These are phyloP conservation scores for Aphaenogaster floridana DNA, from an alignment of 1,140 invertebrate genomes.

Conservation along the genomic window DNA sequence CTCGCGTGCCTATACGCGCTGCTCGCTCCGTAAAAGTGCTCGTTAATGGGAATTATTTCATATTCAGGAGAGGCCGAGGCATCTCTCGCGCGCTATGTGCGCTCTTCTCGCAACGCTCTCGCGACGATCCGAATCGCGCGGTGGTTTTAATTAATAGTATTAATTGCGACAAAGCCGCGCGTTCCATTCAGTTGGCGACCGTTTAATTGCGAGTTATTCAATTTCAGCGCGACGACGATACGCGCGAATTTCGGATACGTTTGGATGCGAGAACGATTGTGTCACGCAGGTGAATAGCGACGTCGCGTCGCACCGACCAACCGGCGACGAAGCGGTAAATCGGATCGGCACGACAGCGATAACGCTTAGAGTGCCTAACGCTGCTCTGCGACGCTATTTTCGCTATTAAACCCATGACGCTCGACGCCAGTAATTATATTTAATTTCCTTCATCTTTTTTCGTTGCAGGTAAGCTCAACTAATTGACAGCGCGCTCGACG, in stretches of 20 bases:
- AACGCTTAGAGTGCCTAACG: constrained; percentile 21
- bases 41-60: constrained; percentile 48
- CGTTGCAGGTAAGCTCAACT: constrained; percentile 61
- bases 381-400: constrained; percentile 13
- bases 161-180: constrained; percentile 59
- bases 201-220: constrained; percentile 63
- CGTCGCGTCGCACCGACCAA: constrained; percentile 30
- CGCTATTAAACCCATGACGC: constrained; percentile 19
- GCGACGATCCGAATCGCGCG: constrained; percentile 30
- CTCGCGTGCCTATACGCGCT: constrained; percentile 39
- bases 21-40: neutral
- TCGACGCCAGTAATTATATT: constrained; percentile 45
- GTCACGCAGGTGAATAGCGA: constrained; percentile 16
- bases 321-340: constrained; percentile 44
- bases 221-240: constrained; percentile 44
- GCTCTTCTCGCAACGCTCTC: neutral
- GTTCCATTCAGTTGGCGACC: constrained; percentile 41
- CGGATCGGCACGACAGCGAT: constrained; percentile 47
- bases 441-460: constrained; percentile 58
- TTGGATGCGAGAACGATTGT: constrained; percentile 12
- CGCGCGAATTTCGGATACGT: constrained; percentile 51
- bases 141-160: constrained; percentile 61
- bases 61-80: neutral
- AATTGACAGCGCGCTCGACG: constrained; percentile 27
- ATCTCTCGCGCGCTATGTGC: neutral